Evolutionary conservation across 2,113 vertebrate species (phyloP).

Genomic region (Argyrosomus japonicus): DNA sequence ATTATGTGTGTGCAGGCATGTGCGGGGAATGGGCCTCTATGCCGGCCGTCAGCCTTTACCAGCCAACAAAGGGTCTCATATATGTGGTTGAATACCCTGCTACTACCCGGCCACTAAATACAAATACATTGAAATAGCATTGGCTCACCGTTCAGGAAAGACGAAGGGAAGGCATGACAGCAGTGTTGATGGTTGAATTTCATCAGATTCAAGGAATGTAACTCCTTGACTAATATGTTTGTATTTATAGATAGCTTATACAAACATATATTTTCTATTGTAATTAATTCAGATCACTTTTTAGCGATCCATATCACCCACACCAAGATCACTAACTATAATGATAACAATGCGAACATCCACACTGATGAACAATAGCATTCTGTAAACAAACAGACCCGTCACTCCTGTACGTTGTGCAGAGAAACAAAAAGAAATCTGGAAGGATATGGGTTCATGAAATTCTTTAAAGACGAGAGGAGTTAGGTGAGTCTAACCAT

Average conservation of each 20-base stretch:
- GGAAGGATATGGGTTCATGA: no score
- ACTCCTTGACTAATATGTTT: neutral
- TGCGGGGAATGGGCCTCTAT: slow-evolving; percentile 66
- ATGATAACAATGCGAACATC: no score
- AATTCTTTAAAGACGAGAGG: no score
- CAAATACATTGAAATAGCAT: slow-evolving; percentile 52
- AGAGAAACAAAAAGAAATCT: no score
- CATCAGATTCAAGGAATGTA: neutral
- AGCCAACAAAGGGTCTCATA: slow-evolving; percentile 66
- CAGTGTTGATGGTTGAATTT: slow-evolving; percentile 30
- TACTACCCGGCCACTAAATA: slow-evolving; percentile 55
- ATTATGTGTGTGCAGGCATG: slow-evolving; percentile 82
- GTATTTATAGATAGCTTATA: no score
- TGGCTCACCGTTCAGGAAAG: slow-evolving; percentile 11
- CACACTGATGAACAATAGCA: no score
- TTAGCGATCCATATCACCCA: neutral
- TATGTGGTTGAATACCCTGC: slow-evolving; percentile 52
- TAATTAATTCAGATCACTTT: neutral
- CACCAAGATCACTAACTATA: no score
- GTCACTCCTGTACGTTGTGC: no score
- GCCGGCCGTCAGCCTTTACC: slow-evolving; percentile 58
- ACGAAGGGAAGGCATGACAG: slow-evolving; percentile 3
- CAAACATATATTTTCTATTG: neutral
- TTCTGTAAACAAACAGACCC: no score
- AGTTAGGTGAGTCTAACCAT: no score